These are phyloP conservation scores for Arizona elegans DNA, from an alignment of 2,113 vertebrate genomes.

Conservation along the genomic window DNA sequence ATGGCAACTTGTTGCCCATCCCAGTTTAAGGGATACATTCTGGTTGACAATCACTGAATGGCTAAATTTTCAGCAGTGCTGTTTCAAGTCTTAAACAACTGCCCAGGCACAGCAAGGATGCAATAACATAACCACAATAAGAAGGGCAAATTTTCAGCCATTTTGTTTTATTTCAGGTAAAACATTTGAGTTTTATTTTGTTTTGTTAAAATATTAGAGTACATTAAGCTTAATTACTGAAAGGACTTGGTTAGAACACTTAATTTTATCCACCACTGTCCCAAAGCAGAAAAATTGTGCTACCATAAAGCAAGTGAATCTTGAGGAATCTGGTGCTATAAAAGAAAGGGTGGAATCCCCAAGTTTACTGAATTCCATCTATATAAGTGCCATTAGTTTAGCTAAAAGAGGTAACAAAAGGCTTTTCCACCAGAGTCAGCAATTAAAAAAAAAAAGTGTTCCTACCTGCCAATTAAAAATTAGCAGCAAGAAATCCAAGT, in stretches of 20 bases:
- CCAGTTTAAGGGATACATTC: not conserved
- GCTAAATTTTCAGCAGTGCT: not conserved
- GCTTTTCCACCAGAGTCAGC: not conserved
- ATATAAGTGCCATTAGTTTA: not conserved
- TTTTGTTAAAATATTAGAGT: not conserved
- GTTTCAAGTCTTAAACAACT: not conserved
- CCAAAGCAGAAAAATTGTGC: not conserved
- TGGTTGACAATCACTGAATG: not conserved
- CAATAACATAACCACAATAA: not conserved
- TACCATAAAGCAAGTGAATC: not conserved
- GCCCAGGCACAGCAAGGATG: not conserved
- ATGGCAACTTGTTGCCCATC: not conserved
- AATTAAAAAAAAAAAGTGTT: not conserved
- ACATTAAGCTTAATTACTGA: not conserved
- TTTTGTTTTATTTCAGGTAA: not conserved
- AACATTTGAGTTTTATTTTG: not conserved
- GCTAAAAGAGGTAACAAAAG: not conserved
- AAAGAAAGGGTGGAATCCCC: not conserved
- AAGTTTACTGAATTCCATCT: not conserved
- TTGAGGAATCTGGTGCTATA: not conserved
- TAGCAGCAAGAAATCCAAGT: not conserved
- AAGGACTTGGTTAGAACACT: not conserved
- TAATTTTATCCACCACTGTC: not conserved
- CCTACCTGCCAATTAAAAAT: not conserved
- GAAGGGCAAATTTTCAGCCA: not conserved